Conservation (phyloP, 1,140 invertebrate species). For the Cyclina sinensis region DNA sequence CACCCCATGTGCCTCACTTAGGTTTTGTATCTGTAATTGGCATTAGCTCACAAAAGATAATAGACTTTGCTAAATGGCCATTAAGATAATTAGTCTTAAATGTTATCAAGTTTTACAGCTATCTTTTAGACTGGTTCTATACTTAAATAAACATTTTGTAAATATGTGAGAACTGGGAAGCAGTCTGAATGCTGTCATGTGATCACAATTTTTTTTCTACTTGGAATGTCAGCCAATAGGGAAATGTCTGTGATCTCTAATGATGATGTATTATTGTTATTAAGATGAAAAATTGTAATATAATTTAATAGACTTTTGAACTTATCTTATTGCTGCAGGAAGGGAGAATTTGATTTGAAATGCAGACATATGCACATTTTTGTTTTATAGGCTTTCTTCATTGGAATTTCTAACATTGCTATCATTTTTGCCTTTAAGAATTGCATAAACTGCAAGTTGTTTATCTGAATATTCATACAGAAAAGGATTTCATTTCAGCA, state of each 20-base stretch:
- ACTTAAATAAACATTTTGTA: constrained; percentile 60
- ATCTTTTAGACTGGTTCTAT: constrained; percentile 51
- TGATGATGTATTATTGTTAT: constrained; percentile 21
- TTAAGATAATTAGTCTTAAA: constrained; percentile 59
- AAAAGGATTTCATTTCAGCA: too few species aligned
- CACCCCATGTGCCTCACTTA: constrained; percentile 24
- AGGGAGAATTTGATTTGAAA: not conserved
- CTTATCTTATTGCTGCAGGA: constrained; percentile 7
- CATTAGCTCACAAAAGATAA: constrained; percentile 58
- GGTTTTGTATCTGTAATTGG: constrained; percentile 6
- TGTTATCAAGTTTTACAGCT: constrained; percentile 62
- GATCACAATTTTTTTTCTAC: not conserved
- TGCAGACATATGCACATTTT: constrained; percentile 12
- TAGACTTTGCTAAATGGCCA: constrained; percentile 66
- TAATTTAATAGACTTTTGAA: constrained; percentile 20
- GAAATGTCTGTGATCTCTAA: not conserved
- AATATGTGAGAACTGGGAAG: constrained; percentile 52
- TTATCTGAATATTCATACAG: too few species aligned
- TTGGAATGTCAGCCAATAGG: constrained; percentile 22
- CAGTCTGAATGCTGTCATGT: constrained; percentile 31
- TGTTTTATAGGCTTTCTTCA: too few species aligned
- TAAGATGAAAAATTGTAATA: constrained; percentile 15
- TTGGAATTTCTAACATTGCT: too few species aligned
- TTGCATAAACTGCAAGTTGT: too few species aligned
- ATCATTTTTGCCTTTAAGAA: too few species aligned